A percentile compares a stretch with the other conserved stretches of the same genome.
Evolutionary conservation across 2,113 vertebrate genomes (phyloP).

Genomic region (Dipodomys spectabilis): DNA sequence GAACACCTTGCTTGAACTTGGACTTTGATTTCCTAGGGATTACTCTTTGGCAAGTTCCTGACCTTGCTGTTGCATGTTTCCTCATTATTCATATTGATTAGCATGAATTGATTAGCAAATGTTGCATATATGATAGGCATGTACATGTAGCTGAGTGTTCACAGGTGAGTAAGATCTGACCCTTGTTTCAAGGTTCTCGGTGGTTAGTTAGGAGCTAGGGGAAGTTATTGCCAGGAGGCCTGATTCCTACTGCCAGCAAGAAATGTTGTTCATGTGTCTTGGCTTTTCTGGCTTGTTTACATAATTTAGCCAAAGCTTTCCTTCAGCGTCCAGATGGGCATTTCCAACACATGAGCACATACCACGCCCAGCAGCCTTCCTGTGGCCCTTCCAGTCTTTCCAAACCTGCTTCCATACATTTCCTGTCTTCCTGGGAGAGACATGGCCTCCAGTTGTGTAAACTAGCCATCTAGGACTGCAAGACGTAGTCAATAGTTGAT

Average conservation of each 20-base stretch:
- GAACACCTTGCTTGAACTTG: not conserved
- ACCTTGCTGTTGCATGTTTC: no score
- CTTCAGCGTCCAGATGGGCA: not conserved
- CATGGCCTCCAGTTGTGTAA: not conserved
- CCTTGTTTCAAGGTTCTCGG: not conserved
- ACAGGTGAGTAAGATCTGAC: not conserved
- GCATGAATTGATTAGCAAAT: no score
- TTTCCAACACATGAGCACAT: no score
- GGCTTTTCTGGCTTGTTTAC: no score
- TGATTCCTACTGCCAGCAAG: no score
- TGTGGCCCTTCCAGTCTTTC: fast-evolving
- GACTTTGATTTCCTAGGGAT: not conserved
- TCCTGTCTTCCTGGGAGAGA: no score
- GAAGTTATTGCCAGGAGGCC: no score
- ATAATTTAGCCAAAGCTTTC: no score
- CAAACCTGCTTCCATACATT: not conserved
- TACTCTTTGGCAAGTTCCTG: not conserved
- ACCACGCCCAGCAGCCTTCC: not conserved
- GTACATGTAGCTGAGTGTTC: not conserved
- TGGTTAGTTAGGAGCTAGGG: not conserved
- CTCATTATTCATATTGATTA: no score
- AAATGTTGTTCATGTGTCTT: no score
- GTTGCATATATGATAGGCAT: no score
- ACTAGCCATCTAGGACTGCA: not conserved
- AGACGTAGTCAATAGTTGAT: no score